A percentile compares a stretch with the other conserved stretches of the same genome.
Conservation (phyloP, 2,113 vertebrate genomes). For the Eonycteris spelaea region DNA sequence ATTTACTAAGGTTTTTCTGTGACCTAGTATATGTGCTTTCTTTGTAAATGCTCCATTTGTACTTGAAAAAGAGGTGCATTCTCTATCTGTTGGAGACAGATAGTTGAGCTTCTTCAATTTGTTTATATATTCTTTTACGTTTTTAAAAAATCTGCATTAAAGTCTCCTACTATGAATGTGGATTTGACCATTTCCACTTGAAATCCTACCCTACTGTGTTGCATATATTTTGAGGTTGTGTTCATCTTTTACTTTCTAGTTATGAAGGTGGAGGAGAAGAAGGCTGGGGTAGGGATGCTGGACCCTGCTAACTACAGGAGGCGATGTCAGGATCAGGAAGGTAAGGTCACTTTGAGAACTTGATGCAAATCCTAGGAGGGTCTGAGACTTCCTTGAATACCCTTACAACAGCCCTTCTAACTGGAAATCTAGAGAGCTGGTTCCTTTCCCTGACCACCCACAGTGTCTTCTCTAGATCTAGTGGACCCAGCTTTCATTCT, state of each 20-base stretch:
- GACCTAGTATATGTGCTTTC: not conserved
- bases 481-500: not conserved
- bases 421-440: not conserved
- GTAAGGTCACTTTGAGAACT: slow-evolving; percentile 31
- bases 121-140: not conserved
- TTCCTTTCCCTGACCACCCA: not conserved
- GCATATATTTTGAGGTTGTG: slow-evolving; percentile 18
- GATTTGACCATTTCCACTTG: slow-evolving; percentile 11
- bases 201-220: not conserved
- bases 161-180: not conserved
- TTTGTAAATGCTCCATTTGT: slow-evolving; percentile 8
- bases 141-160: not conserved
- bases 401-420: not conserved
- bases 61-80: not conserved
- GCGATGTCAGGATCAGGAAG: slow-evolving; percentile 31
- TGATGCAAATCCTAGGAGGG: not conserved
- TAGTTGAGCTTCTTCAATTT: not conserved
- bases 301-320: slow-evolving; percentile 19
- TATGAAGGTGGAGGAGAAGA: slow-evolving; percentile 65
- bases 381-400: not conserved
- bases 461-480: not conserved
- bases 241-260: slow-evolving; percentile 51
- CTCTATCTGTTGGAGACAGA: not conserved
- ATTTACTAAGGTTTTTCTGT: not conserved
- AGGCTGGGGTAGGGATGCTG: slow-evolving; percentile 25